phyloP scores from a whole-genome alignment of 2,888 invertebrate species.

The Trichopria drosophilae region DNA sequence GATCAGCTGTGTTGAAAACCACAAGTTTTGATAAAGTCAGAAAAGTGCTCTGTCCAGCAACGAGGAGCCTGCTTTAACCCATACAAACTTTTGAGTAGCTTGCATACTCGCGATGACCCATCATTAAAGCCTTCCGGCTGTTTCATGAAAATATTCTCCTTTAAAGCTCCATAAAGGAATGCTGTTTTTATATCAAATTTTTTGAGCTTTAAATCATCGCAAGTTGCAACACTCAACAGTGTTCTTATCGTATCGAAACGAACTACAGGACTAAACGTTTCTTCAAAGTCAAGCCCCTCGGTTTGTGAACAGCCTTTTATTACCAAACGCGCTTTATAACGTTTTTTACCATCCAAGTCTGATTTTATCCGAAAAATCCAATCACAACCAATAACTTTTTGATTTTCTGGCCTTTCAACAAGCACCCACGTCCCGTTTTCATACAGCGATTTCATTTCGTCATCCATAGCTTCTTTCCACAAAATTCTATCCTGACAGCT shows the following conservation, averaged over 20 bases:
- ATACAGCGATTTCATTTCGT: not conserved
- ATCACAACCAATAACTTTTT: too few species aligned
- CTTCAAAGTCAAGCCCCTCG: too few species aligned
- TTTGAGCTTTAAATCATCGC: not conserved
- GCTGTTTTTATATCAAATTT: conserved; percentile 16
- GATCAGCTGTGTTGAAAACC: conserved; percentile 13
- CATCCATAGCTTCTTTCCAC: not conserved
- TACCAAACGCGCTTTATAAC: too few species aligned
- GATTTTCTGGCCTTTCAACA: too few species aligned
- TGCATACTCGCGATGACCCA: not conserved
- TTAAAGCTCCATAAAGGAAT: conserved; percentile 2
- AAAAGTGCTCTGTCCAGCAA: conserved; percentile 15
- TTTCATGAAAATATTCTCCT: conserved; percentile 14
- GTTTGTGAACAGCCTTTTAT: too few species aligned
- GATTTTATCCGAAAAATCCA: too few species aligned
- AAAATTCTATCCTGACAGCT: not conserved
- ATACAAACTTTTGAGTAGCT: conserved; percentile 9
- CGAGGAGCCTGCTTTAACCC: conserved; percentile 14
- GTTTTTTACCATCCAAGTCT: too few species aligned
- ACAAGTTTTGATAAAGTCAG: conserved; percentile 6
- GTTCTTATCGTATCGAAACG: conserved; percentile 10
- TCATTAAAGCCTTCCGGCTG: too few species aligned
- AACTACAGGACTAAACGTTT: too few species aligned
- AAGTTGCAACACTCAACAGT: conserved; percentile 4
- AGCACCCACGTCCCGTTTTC: conserved; percentile 6